Evolutionary conservation across 2,113 vertebrate genomes (phyloP), one percentile per base, ranked within the genome.

Genomic region (Antidorcas marsupialis): DNA sequence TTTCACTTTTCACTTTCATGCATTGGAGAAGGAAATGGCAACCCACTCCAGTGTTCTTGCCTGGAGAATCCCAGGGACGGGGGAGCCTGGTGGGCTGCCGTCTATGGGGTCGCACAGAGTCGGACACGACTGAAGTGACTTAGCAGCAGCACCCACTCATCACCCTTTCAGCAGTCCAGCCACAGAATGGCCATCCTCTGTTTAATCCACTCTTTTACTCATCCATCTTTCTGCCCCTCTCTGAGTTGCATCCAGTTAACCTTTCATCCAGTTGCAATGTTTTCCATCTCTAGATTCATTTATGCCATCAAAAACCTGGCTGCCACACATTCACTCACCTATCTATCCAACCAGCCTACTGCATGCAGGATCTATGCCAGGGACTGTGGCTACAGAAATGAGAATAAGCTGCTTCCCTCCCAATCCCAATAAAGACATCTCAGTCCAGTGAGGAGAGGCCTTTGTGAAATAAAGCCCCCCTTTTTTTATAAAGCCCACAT

Each of bases 31-130:
- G 8, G 33, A 67, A 67, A 36, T 36, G 64, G 64, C 33, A 67
- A n/a, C 64, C 64, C 64, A 67, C 17, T 36, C 64, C 64, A 36
- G 8, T 67, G 33, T 21, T 67, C 9, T 67, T 36, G 33, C 17
- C 17, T 67, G 17, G 64, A 67, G 8, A 67, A 67, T 67, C 64
- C 33, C 8, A 0, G 64, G 17, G 33, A 67, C 0, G 0, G 33
- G 7, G 17, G 64, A 67, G 64, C 64, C 64, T 36, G 64, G 33
- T 67, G 64, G 33, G 64, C 64, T 67, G 33, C 33, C 17, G 0
- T 67, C 33, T 67, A 21, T 67, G 64, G 33, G 4, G 17, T 36
- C 8, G 8, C 64, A 67, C 33, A 67, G 64, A 67, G 33, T 67
- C 8, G 0, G 64, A 36, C 33, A 67, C 2, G 17, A 67, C 33